Base-by-base conservation (phyloP, 2,888 invertebrate species). In the Colletes collaris region DNA sequence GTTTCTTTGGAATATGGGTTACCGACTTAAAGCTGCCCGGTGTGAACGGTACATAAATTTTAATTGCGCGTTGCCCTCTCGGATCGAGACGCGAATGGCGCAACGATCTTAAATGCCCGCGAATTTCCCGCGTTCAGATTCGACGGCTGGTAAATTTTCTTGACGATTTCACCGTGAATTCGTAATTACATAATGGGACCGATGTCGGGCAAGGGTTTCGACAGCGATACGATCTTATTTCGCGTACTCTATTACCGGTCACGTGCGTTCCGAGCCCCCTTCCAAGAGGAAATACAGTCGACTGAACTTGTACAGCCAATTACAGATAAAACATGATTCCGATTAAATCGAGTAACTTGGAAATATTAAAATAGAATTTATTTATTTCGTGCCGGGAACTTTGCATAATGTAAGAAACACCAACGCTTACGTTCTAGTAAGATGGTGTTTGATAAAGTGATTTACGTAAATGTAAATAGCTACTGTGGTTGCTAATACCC, bases 1-100 rank as follows among this genome's bases (percentile, higher is more conserved):
- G 76, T 76, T 78, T 76, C 66, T 70, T 62, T 76, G 70, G 77
- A 77, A 75, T 76, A 62, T 58, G 56, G 70, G 64, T 65, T 75
- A 78, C 64, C 60, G 40, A 44, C 55, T 62, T 69, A 55, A 46
- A 75, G 19, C 19, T 65, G 16, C 50, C 19, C 40, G 4, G 4
- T 60, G 40, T 60, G 49, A 75, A 60, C 64, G 68, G 53, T 52
- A 44, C 64, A 55, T 69, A 72, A 77, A 77, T 60, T 75, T 60
- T 46, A 8, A 44, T 65, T 40, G n/a, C 46, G 56, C 50, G 49
- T 78, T 65, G 27, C 64, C 10, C 58, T 52, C 53, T 52, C 53
- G 19, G 3, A 63, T 64, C 49, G 19, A 58, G 16, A 27, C 16
- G 50, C 59, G 55, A 75, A 74, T 74, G 55, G 44, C 44, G 62